Percentiles rank a stretch among this genome's conserved stretches.
Conservation (phyloP, 2,113 vertebrate genomes). For the Microcebus lehilahytsara region DNA sequence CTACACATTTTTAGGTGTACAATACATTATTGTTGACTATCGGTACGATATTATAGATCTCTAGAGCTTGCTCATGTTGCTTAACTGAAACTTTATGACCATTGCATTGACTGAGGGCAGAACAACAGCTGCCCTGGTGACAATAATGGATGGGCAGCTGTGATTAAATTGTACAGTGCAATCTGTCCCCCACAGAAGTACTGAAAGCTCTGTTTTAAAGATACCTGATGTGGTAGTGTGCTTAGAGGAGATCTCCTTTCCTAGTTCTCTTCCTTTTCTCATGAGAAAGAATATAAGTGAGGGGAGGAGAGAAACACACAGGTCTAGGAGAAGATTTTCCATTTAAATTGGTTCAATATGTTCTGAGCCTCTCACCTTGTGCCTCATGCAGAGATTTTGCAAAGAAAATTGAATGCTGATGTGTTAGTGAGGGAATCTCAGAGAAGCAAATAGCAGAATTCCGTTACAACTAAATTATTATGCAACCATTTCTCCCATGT, state of each 20-base stretch:
- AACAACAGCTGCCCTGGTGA: background rate
- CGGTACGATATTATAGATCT: background rate
- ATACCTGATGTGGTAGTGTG: background rate
- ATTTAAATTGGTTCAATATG: background rate
- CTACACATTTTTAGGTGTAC: background rate
- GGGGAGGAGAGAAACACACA: background rate
- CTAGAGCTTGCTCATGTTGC: background rate
- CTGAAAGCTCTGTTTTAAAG: background rate
- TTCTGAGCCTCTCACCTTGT: background rate
- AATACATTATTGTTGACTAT: background rate
- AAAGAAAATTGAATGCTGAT: background rate
- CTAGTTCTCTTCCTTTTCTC: background rate
- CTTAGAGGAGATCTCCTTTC: background rate
- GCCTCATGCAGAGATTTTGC: background rate
- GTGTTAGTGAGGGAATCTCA: background rate
- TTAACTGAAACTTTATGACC: background rate
- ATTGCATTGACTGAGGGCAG: background rate
- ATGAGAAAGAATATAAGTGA: background rate
- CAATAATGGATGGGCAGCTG: background rate
- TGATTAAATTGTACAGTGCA: background rate
- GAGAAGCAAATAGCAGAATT: background rate
- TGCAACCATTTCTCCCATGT: background rate
- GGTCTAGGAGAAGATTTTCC: background rate
- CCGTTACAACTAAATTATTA: constrained; percentile 3
- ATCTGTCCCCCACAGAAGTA: background rate